Percentiles rank a stretch among this genome's conserved stretches.
Conservation (phyloP, 1,140 invertebrate species). For the Dysdera silvatica region DNA sequence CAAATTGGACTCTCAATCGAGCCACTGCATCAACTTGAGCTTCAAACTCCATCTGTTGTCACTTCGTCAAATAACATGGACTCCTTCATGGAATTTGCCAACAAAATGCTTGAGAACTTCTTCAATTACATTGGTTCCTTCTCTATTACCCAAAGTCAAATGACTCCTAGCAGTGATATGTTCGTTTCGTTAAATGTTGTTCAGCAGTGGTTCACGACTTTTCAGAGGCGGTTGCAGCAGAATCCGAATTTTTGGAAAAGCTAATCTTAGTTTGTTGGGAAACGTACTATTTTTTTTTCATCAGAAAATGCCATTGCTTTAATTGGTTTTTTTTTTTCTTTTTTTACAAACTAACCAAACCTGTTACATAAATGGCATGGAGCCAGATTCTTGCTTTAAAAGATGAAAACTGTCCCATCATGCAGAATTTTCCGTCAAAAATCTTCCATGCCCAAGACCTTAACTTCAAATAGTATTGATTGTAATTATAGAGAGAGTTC, state of each 20-base stretch:
- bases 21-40: conserved; percentile 54
- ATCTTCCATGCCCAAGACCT: no score
- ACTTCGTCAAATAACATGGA: conserved; percentile 49
- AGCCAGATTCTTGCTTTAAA: no score
- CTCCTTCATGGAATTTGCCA: conserved; percentile 70
- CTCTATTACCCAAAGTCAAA: conserved; percentile 64
- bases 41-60: conserved; percentile 46
- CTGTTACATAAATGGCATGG: no score
- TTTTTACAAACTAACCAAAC: no score
- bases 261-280: conserved; percentile 38
- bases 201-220: conserved; percentile 89
- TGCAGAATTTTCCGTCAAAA: no score
- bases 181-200: conserved; percentile 79
- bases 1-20: conserved; percentile 93
- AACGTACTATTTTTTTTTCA: not conserved
- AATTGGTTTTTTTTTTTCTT: no score
- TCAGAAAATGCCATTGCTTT: no score
- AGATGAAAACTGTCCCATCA: no score
- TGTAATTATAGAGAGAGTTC: no score
- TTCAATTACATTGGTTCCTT: conserved; percentile 89
- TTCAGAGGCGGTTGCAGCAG: conserved; percentile 73
- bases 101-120: conserved; percentile 89
- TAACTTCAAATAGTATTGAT: no score
- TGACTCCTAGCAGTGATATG: conserved; percentile 58
- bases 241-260: conserved; percentile 94